Evolutionary conservation across 92 coral and sea anemone species (phyloP).

Genomic region (Zoanthus sansibaricus): DNA sequence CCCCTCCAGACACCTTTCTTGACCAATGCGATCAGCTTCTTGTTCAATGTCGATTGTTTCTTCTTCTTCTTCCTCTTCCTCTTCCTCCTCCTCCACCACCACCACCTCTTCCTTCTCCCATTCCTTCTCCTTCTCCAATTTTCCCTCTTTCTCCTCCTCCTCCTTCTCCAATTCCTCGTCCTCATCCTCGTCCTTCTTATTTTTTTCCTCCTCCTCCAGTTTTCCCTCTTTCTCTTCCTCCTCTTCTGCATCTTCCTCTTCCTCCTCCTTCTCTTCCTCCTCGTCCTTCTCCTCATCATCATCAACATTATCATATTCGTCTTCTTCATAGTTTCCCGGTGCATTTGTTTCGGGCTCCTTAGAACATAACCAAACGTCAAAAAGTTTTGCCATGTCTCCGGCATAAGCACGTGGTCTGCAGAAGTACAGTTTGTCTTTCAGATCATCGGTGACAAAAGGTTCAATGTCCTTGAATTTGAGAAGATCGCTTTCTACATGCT

Average conservation of each 20-base stretch:
- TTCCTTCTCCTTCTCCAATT: no score
- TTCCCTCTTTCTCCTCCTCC: no score
- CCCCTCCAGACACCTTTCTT: conserved; percentile 53
- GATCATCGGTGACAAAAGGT: neutral
- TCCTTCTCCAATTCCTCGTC: no score
- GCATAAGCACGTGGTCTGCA: neutral
- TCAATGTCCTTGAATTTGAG: conserved; percentile 40
- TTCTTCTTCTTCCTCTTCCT: neutral
- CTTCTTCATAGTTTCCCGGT: neutral
- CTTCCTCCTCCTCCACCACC: no score
- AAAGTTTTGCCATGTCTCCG: conserved; percentile 14
- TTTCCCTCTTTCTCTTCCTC: neutral
- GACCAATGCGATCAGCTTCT: conserved; percentile 54
- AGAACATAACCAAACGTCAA: conserved; percentile 30
- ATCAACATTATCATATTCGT: conserved; percentile 30
- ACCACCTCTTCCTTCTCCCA: no score
- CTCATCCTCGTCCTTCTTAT: no score
- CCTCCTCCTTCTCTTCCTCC: conserved; percentile 61
- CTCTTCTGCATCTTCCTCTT: conserved; percentile 56
- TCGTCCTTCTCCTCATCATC: conserved; percentile 58
- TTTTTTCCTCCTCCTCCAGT: no score
- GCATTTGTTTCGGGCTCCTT: conserved; percentile 1
- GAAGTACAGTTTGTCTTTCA: conserved; percentile 32
- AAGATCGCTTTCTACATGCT: neutral
- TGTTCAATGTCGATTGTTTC: conserved; percentile 53